These are phyloP conservation scores for Drosophila differens DNA, from an alignment of 2,888 invertebrate species.

Conservation along the genomic window DNA sequence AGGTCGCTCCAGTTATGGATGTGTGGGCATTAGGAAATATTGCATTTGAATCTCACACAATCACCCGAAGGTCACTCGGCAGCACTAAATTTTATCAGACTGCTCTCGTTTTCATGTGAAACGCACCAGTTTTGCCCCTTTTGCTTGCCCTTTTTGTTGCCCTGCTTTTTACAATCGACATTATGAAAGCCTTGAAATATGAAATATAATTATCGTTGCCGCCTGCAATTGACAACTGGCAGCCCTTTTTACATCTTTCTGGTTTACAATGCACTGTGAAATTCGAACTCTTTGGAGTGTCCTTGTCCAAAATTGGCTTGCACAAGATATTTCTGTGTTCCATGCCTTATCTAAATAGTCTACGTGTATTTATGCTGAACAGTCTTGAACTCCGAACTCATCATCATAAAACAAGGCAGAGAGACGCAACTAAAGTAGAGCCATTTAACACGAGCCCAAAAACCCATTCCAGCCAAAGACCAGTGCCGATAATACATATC, in stretches of 20 bases:
- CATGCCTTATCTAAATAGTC: slow-evolving; percentile 30
- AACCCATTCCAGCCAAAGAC: slow-evolving; percentile 63
- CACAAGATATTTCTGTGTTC: slow-evolving; percentile 14
- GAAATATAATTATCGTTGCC: slow-evolving; percentile 43
- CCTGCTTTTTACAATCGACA: slow-evolving; percentile 39
- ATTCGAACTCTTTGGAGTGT: slow-evolving; percentile 52
- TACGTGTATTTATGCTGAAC: slow-evolving; percentile 74
- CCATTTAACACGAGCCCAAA: slow-evolving; percentile 60
- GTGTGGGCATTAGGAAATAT: slow-evolving; percentile 71
- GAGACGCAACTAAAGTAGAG: slow-evolving; percentile 65
- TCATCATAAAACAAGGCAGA: slow-evolving; percentile 78
- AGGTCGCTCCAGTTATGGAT: slow-evolving; percentile 62
- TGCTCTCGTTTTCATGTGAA: slow-evolving; percentile 65
- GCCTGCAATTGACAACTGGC: not conserved
- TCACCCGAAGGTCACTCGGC: slow-evolving; percentile 69
- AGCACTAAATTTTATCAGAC: slow-evolving; percentile 60
- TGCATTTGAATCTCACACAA: slow-evolving; percentile 62
- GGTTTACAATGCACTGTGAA: slow-evolving; percentile 27
- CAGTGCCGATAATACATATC: slow-evolving; percentile 67
- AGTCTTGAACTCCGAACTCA: slow-evolving; percentile 79
- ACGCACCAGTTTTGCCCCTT: slow-evolving; percentile 20
- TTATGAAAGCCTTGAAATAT: slow-evolving; percentile 69
- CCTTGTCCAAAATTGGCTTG: slow-evolving; percentile 23
- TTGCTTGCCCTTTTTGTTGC: slow-evolving; percentile 9
- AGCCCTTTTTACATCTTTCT: slow-evolving; percentile 3